A percentile compares a stretch with the other conserved stretches of the same genome.
phyloP scores from a whole-genome alignment of 2,797 vertebrate genomes.

The Cyprinella venusta region DNA sequence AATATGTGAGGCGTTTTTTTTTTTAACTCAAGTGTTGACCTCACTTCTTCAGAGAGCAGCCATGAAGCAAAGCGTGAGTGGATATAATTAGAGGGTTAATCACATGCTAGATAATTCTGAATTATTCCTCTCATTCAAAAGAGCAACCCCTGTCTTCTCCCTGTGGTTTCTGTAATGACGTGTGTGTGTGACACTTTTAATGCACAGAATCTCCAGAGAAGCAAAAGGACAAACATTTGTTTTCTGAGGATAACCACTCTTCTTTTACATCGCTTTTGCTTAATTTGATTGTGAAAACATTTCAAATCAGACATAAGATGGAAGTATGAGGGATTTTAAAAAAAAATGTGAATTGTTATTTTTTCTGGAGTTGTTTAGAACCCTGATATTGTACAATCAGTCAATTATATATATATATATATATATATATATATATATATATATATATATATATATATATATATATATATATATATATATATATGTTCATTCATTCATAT shows the following conservation, averaged over 20 bases:
- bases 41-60: constrained; percentile 11
- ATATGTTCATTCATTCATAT: neutral
- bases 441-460: too few species aligned
- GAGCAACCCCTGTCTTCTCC: constrained; percentile 6
- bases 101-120: constrained; percentile 7
- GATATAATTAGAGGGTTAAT: constrained; percentile 29
- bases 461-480: too few species aligned
- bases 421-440: too few species aligned
- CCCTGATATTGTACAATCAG: neutral
- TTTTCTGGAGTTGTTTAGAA: neutral
- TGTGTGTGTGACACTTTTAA: constrained; percentile 1
- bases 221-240: neutral
- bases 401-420: too few species aligned
- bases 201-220: neutral
- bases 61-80: neutral
- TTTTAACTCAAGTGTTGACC: neutral
- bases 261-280: neutral
- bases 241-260: neutral
- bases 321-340: neutral
- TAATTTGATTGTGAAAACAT: neutral
- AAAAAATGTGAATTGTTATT: neutral
- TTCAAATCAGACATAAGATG: neutral
- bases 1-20: neutral
- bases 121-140: constrained; percentile 30
- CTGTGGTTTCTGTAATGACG: neutral